These are phyloP conservation scores for Morpho deidamia DNA, from an alignment of 2,888 invertebrate genomes.

Conservation along the genomic window DNA sequence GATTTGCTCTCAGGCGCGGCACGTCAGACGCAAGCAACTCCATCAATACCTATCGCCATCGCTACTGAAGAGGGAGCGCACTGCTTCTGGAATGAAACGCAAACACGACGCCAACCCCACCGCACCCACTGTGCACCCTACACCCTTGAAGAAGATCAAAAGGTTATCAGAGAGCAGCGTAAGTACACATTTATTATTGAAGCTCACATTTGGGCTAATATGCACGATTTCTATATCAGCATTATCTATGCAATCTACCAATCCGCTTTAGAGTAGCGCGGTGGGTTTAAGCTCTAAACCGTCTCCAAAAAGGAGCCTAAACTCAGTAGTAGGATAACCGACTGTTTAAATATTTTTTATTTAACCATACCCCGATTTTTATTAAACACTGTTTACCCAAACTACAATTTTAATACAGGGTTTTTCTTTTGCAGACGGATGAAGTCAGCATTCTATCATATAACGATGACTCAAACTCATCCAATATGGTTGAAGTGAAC, in stretches of 20 bases:
- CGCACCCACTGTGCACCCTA: slow-evolving; percentile 1
- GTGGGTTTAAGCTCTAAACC: too few relatives aligned
- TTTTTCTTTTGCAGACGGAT: slow-evolving; percentile 45
- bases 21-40: slow-evolving; percentile 90
- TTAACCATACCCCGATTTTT: too few relatives aligned
- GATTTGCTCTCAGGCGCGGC: slow-evolving; percentile 85
- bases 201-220: too few relatives aligned
- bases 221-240: too few relatives aligned
- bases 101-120: slow-evolving; percentile 42
- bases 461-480: slow-evolving; percentile 72
- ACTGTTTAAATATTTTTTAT: too few relatives aligned
- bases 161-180: slow-evolving; percentile 66
- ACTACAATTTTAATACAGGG: background rate
- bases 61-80: slow-evolving; percentile 84
- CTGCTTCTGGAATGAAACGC: slow-evolving; percentile 71
- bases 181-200: slow-evolving; percentile 26
- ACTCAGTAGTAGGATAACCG: too few relatives aligned
- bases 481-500: slow-evolving; percentile 60
- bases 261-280: too few relatives aligned
- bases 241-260: too few relatives aligned
- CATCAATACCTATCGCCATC: slow-evolving; percentile 84
- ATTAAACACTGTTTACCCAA: too few relatives aligned
- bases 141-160: slow-evolving; percentile 56
- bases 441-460: slow-evolving; percentile 61
- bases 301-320: too few relatives aligned